These are phyloP conservation scores for Brachionus rubens DNA, from an alignment of 1,140 invertebrate genomes.

Conservation along the genomic window DNA sequence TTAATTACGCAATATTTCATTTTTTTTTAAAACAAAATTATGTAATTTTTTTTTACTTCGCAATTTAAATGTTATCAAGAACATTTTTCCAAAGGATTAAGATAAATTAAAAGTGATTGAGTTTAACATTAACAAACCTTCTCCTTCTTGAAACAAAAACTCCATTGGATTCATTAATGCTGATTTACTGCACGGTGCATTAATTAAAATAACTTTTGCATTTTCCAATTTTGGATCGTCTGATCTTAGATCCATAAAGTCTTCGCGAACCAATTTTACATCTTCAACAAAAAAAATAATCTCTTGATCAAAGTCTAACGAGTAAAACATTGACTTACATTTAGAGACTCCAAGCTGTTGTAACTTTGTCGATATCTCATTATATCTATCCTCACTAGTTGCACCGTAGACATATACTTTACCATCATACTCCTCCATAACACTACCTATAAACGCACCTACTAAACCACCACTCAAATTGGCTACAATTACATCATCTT, in stretches of 20 bases:
- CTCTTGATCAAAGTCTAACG: not conserved
- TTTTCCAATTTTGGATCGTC: slow-evolving; percentile 44
- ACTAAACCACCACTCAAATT: slow-evolving; percentile 37
- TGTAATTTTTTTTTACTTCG: no score
- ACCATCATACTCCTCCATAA: slow-evolving; percentile 33
- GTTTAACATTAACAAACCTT: slow-evolving; percentile 3
- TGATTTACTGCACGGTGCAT: slow-evolving; percentile 33
- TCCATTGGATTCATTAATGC: slow-evolving; percentile 46
- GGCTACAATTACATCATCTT: slow-evolving; percentile 39
- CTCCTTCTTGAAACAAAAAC: slow-evolving; percentile 45
- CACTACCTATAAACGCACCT: not conserved
- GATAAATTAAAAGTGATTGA: not conserved
- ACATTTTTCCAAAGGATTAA: not conserved
- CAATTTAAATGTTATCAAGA: no score
- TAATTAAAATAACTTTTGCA: slow-evolving; percentile 37
- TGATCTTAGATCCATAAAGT: slow-evolving; percentile 10
- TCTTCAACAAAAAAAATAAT: not conserved
- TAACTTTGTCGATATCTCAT: slow-evolving; percentile 2
- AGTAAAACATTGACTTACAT: not conserved
- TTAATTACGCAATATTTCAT: no score
- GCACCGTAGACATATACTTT: slow-evolving; percentile 44
- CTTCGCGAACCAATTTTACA: slow-evolving; percentile 32
- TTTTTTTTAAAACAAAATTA: no score
- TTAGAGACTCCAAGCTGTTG: slow-evolving; percentile 23
- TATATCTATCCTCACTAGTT: slow-evolving; percentile 1